Base-by-base conservation (phyloP, 2,888 invertebrate species). In the Margaritifera margaritifera region DNA sequence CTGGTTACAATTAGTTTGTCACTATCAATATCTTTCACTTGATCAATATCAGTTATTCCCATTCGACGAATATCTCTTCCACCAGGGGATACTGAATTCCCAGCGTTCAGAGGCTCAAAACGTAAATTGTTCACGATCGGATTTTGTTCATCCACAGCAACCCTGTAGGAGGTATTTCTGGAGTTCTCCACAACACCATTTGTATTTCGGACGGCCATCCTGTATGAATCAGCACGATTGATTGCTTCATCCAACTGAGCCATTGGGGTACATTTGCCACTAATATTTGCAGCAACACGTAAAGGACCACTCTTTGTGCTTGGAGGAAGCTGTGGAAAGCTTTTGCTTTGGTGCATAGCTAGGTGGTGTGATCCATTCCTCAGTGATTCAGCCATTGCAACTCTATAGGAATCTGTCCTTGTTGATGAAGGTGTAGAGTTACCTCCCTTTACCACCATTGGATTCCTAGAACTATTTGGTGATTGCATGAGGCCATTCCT, bases 11-110 rank as follows among this genome's bases (percentile, higher is more conserved):
- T 42, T 42, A 42, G 8, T 42, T 42, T 42, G 42, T 42, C 62
- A 19, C 65, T 64, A 31, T 64, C 42, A 50, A 77, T 60, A 51
- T 66, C 73, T 74, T 84, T 84, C 19, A 81, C 73, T 66, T 85
- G 84, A 71, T 84, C 84, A 15, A 84, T 79, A 69, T 86, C 84
- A 8, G 85, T 86, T 31, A 84, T 84, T 53, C 85, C 84, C 82
- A 83, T 83, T 60, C 84, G 70, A 8, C 84, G 71, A 11, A 75
- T 66, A 62, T 86, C 86, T 24, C 83, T 68, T 19, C 70, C 74
- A 25, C 77, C 75, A 15, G 57, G 64, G 68, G 72, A 72, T 27
- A 68, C 52, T 42, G 72, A 72, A 25, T 75, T 81, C 31, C 67
- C 68, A 2, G 59, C 56, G 5, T 72, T 71, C 56, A 82, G 62